Evolutionary conservation across 2,113 vertebrate species (phyloP).

Genomic region (Neofelis nebulosa): DNA sequence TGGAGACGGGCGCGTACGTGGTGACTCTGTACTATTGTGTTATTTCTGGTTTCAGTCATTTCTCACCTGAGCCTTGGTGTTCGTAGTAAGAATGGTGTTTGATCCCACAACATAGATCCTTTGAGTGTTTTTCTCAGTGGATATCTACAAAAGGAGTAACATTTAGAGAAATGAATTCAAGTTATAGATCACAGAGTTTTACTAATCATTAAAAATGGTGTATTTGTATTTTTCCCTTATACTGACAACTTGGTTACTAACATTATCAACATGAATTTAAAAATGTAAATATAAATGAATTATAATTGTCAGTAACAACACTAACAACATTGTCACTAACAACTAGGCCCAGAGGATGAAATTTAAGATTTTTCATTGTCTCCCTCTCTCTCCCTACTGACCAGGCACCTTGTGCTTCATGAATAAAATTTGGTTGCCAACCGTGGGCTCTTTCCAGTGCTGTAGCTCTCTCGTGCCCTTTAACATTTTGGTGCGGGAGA

Average conservation of each 20-base stretch:
- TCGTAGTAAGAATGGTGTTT: not conserved
- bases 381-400: too few relatives aligned
- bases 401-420: not conserved
- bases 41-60: not conserved
- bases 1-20: not conserved
- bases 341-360: not conserved
- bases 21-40: not conserved
- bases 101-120: not conserved
- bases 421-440: not conserved
- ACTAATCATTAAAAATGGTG: not conserved
- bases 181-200: not conserved
- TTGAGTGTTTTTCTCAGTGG: not conserved
- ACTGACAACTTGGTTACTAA: not conserved
- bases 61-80: not conserved
- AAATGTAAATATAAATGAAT: not conserved
- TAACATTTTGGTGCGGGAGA: not conserved
- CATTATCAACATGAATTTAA: not conserved
- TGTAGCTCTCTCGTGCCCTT: not conserved
- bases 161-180: not conserved
- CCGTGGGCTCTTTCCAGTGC: not conserved
- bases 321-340: not conserved
- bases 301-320: not conserved
- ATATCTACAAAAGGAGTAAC: not conserved
- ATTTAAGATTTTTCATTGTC: not conserved
- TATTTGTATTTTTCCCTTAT: not conserved